Evolutionary conservation across 2,888 invertebrate species (phyloP), one percentile per base, ranked within the genome.

Genomic region (Erpobdella octoculata): DNA sequence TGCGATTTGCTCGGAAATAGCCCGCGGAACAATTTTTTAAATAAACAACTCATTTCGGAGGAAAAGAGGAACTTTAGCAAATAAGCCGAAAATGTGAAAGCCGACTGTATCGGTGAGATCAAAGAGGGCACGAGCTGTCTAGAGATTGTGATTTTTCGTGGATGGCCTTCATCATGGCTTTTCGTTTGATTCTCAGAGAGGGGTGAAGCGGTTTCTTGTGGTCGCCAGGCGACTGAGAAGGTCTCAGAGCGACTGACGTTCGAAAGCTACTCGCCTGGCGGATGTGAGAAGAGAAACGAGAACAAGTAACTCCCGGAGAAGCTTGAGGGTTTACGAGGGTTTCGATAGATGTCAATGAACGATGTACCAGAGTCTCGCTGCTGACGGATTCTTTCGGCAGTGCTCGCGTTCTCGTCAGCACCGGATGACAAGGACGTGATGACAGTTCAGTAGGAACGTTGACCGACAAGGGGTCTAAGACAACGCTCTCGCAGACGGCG

Each of bases 131-230:
- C 31, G 62, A 33, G 33, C 33, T 62, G 35, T 71, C 71, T 48
- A 71, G 37, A 38, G 71, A 71, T 58, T 71, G 71, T 21, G 71
- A 71, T 25, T 66, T 71, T 48, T 71, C 71, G 48, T 71, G 65
- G n/a, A 71, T 71, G 18, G 71, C 65, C 48, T 71, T 71, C 36
- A 71, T 64, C 65, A 62, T 53, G 33, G 41, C 25, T 31, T 53
- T 71, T 6, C 71, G 71, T 36, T 71, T 71, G 33, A 41, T 37
- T 38, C 41, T 65, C 15, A 71, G 53, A n/a, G 71, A 71, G 18
- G 66, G 28, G 33, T 71, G 70, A 12, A 62, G 62, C 31, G 62
- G 62, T n/a, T 62, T 62, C 62, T 62, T 62, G 62, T 6, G 6
- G 35, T n/a, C 28, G 21, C 15, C 5, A 28, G 62, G n/a, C 31